Evolutionary conservation across 2,797 vertebrate species (phyloP).

Genomic region (Xerus rutilus): DNA sequence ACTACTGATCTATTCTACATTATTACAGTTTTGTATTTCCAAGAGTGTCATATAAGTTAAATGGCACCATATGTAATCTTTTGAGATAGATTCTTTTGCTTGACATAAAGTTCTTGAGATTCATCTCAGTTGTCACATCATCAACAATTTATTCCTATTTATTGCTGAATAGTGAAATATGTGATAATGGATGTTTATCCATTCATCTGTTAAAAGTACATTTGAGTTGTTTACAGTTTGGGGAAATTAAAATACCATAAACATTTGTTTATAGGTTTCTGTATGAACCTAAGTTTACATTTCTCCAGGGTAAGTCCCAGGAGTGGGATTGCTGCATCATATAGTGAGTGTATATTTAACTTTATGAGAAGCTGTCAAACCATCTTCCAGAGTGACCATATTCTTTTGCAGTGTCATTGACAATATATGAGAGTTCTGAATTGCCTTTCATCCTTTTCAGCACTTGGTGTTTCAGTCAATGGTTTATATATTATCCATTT

Average conservation of each 20-base stretch:
- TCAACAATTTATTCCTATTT: neutral
- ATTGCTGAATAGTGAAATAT: neutral
- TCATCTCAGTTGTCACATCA: neutral
- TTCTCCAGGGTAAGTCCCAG: constrained; percentile 14
- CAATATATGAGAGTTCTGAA: neutral
- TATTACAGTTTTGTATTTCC: neutral
- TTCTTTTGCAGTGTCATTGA: neutral
- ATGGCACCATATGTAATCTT: neutral
- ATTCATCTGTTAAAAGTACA: neutral
- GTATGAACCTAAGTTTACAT: neutral
- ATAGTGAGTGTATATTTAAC: neutral
- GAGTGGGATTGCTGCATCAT: neutral
- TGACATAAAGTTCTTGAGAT: neutral
- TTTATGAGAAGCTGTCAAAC: constrained; percentile 6
- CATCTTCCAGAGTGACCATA: neutral
- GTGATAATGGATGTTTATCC: neutral
- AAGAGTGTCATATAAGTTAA: neutral
- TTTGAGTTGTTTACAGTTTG: constrained; percentile 10
- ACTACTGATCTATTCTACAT: neutral
- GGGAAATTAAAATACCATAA: neutral
- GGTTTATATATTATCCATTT: constrained; percentile 9
- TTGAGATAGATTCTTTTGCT: neutral
- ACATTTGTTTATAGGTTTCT: neutral
- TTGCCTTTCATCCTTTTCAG: neutral
- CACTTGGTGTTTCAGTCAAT: neutral